phyloP scores from a whole-genome alignment of 2,113 vertebrate genomes.

The Melanotaenia duboulayi region DNA sequence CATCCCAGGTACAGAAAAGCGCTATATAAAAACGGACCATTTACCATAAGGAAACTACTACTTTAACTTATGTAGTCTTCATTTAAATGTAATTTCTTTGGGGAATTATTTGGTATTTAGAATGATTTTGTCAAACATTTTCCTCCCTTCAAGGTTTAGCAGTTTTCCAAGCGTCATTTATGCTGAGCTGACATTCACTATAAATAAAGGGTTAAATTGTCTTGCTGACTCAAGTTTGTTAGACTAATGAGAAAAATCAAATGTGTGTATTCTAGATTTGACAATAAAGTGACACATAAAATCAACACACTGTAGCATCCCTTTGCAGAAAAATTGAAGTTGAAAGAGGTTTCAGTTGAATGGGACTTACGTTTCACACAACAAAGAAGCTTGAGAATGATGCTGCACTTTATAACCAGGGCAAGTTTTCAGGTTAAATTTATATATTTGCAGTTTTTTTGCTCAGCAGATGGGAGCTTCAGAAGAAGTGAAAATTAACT shows the following conservation, averaged over 20 bases:
- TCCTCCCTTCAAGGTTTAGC: no score
- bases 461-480: constrained; percentile 21
- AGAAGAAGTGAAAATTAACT: constrained; percentile 46
- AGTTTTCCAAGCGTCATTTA: no score
- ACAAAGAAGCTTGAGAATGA: not conserved
- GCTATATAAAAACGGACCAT: no score
- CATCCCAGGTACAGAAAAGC: no score
- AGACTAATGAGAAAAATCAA: not conserved
- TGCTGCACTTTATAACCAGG: not conserved
- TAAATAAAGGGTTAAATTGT: not conserved
- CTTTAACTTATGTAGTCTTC: no score
- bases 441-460: constrained; percentile 7
- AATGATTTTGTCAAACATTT: no score
- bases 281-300: not conserved
- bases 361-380: constrained; percentile 3
- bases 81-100: no score
- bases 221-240: not conserved
- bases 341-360: not conserved
- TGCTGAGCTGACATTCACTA: no score
- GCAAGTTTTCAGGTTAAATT: not conserved
- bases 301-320: not conserved
- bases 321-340: fast-evolving
- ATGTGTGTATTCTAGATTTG: not conserved
- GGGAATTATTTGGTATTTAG: no score
- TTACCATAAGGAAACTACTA: no score